Evolutionary conservation across 2,797 vertebrate species (phyloP).

Genomic region (Sparidentex hasta): DNA sequence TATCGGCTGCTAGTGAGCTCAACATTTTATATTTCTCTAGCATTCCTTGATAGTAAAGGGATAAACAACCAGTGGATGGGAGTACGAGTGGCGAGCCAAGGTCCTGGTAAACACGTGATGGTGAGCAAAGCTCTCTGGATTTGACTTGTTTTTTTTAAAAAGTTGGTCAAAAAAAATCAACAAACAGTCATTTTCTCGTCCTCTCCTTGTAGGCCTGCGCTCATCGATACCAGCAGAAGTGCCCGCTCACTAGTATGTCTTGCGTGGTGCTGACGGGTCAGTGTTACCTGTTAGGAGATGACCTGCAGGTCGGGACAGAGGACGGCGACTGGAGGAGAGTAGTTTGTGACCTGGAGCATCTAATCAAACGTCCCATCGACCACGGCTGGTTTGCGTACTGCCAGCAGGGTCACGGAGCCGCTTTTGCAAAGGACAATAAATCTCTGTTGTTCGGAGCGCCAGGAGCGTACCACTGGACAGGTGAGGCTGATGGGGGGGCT

Average conservation of each 20-base stretch:
- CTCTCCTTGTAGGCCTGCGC: constrained; percentile 70
- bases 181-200: not conserved
- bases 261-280: constrained; percentile 71
- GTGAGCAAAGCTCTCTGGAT: constrained; percentile 77
- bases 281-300: constrained; percentile 77
- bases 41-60: constrained; percentile 53
- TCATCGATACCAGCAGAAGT: constrained; percentile 78
- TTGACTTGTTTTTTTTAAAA: too few relatives aligned
- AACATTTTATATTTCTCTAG: constrained; percentile 24
- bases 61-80: constrained; percentile 94
- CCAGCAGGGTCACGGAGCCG: constrained; percentile 93
- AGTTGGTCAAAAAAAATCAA: constrained; percentile 21
- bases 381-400: constrained; percentile 93
- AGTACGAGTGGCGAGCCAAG: constrained; percentile 92
- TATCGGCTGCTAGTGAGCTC: not conserved
- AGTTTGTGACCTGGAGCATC: constrained; percentile 80
- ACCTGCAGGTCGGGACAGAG: constrained; percentile 54
- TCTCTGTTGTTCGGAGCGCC: constrained; percentile 93
- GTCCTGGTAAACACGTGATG: constrained; percentile 92
- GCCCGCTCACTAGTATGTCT: not conserved
- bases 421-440: constrained; percentile 91
- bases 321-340: constrained; percentile 58
- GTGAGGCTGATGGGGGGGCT: constrained; percentile 69
- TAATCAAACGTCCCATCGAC: constrained; percentile 80
- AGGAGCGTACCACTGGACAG: constrained; percentile 95